Evolutionary conservation across 2,797 vertebrate species (phyloP).

Genomic region (Dendrocincla tyrannina): DNA sequence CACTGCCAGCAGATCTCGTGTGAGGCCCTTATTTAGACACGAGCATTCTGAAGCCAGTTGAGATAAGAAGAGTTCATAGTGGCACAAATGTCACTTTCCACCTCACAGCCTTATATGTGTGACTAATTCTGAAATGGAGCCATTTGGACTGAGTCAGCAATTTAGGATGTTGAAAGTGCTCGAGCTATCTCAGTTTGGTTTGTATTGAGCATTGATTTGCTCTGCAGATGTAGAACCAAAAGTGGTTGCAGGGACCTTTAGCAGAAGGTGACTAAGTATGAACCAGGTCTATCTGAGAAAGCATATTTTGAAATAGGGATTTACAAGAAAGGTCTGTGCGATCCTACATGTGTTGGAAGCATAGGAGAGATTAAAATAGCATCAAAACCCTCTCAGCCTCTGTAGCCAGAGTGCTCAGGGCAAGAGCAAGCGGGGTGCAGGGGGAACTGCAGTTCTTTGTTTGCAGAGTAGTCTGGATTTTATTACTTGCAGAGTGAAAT

Average conservation of each 20-base stretch:
- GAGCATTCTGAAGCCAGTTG: neutral
- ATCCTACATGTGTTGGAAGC: neutral
- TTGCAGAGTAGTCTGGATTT: constrained; percentile 24
- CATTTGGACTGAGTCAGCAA: constrained; percentile 11
- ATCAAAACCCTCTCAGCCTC: neutral
- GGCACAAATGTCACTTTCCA: neutral
- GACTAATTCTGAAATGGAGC: neutral
- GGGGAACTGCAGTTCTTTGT: constrained; percentile 16
- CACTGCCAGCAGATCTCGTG: neutral
- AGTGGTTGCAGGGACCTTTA: neutral
- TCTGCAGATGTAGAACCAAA: neutral
- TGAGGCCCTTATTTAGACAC: neutral
- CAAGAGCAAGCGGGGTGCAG: neutral
- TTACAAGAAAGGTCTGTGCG: neutral
- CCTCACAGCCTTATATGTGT: neutral
- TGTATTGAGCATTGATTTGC: neutral
- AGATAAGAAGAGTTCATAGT: neutral
- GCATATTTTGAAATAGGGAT: neutral
- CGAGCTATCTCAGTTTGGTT: neutral
- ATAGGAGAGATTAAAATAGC: neutral
- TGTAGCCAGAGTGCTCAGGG: neutral
- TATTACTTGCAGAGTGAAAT: constrained; percentile 37
- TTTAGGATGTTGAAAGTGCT: neutral
- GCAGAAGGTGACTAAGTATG: neutral
- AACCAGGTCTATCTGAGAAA: neutral